These are phyloP conservation scores for Philereme transversata DNA, from an alignment of 2,888 invertebrate species.

Conservation along the genomic window DNA sequence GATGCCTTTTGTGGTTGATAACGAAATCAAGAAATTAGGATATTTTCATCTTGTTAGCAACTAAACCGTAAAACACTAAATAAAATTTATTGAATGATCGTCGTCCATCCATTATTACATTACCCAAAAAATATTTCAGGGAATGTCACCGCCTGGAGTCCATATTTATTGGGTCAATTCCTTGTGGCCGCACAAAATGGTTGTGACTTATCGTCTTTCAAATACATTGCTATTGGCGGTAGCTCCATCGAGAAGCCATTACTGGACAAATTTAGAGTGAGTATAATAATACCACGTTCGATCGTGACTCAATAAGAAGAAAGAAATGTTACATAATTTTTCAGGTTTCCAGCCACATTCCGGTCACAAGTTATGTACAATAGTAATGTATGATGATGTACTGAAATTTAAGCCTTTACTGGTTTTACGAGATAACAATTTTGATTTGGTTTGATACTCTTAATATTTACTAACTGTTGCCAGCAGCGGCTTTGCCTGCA, in stretches of 20 bases:
- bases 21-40: no score
- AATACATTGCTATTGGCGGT: constrained; percentile 58
- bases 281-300: constrained; percentile 39
- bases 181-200: constrained; percentile 53
- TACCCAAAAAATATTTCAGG: constrained; percentile 50
- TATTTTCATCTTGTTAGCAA: neutral
- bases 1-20: no score
- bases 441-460: no score
- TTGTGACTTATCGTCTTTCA: constrained; percentile 63
- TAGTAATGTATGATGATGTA: no score
- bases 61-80: neutral
- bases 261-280: constrained; percentile 57
- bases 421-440: no score
- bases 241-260: constrained; percentile 55
- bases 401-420: no score
- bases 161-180: constrained; percentile 59
- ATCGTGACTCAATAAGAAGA: constrained; percentile 30
- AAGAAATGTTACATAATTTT: constrained; percentile 23
- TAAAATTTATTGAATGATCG: no score
- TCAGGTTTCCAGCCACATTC: constrained; percentile 3
- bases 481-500: no score
- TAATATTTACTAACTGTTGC: no score
- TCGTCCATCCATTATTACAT: constrained; percentile 13
- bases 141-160: constrained; percentile 56
- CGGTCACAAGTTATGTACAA: constrained; percentile 5